A percentile compares a stretch with the other conserved stretches of the same genome.
Evolutionary conservation across 2,797 vertebrate species (phyloP).

Genomic region (Pseudomugil tenellus): DNA sequence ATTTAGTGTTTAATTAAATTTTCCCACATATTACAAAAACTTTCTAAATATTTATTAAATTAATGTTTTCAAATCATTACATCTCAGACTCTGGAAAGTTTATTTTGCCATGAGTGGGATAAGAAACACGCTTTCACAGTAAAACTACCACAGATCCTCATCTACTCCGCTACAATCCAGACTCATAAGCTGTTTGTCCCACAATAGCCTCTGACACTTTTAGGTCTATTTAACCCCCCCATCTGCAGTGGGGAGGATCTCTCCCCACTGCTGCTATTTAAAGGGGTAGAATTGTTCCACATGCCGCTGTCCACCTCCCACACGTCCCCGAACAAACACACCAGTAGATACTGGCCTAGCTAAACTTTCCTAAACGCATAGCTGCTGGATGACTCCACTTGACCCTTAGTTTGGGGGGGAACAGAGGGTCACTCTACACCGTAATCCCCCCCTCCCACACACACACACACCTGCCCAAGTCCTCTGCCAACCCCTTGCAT

Average conservation of each 20-base stretch:
- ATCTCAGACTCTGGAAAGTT: conserved; percentile 7
- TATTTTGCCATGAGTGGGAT: background rate
- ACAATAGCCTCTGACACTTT: conserved; percentile 73
- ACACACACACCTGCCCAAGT: conserved; percentile 29
- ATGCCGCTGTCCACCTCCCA: conserved; percentile 53
- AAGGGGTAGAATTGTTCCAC: conserved; percentile 76
- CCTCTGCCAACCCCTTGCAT: conserved; percentile 21
- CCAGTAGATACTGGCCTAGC: conserved; percentile 5
- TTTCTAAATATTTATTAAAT: background rate
- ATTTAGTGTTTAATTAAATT: background rate
- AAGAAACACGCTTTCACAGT: conserved; percentile 21
- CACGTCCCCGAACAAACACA: conserved; percentile 55
- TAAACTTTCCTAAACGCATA: conserved; percentile 7
- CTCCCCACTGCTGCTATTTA: conserved; percentile 72
- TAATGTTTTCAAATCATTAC: conserved; percentile 24
- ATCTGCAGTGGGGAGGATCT: conserved; percentile 46
- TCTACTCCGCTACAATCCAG: conserved; percentile 51
- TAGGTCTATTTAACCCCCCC: conserved; percentile 69
- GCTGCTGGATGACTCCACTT: conserved; percentile 46
- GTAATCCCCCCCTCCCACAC: background rate
- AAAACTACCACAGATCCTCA: conserved; percentile 55
- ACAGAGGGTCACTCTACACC: conserved; percentile 37
- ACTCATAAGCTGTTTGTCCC: conserved; percentile 71
- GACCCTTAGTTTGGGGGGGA: conserved; percentile 54
- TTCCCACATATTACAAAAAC: background rate